phyloP scores from a whole-genome alignment of 2,888 invertebrate species.

The Euzetes globulus region DNA sequence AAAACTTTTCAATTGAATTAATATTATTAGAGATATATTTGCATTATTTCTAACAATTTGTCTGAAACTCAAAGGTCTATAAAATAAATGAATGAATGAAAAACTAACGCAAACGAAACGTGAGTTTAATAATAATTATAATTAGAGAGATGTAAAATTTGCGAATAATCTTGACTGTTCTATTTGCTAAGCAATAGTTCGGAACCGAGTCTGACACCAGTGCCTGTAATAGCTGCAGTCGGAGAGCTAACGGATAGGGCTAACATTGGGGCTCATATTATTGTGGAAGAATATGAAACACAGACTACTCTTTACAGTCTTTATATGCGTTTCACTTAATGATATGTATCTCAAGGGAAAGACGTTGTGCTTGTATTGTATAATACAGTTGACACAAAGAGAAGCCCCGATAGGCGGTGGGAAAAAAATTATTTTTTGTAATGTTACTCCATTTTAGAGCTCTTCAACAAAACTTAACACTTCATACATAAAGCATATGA shows the following conservation, averaged over 20 bases:
- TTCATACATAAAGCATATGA: slow-evolving; percentile 14
- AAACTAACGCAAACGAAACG: slow-evolving; percentile 11
- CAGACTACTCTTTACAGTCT: neutral
- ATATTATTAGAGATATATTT: no score
- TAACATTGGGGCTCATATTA: slow-evolving; percentile 3
- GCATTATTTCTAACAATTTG: no score
- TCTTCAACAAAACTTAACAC: slow-evolving; percentile 14
- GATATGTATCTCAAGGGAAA: slow-evolving; percentile 25
- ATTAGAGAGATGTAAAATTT: neutral
- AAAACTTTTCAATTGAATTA: no score
- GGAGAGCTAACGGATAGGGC: neutral
- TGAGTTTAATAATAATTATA: slow-evolving; percentile 20
- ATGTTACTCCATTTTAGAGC: slow-evolving; percentile 22
- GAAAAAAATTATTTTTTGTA: slow-evolving; percentile 11
- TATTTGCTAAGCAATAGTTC: slow-evolving; percentile 18
- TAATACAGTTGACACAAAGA: slow-evolving; percentile 25
- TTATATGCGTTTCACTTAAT: neutral
- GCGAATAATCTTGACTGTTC: neutral
- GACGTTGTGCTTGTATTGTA: slow-evolving; percentile 14
- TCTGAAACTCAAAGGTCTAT: neutral
- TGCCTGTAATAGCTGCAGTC: neutral
- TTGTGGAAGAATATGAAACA: slow-evolving; percentile 12
- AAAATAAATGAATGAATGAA: slow-evolving; percentile 8
- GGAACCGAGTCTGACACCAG: neutral
- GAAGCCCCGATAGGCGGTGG: slow-evolving; percentile 17